Evolutionary conservation across 2,888 invertebrate species (phyloP).

Genomic region (Hypselothyrea guttata): DNA sequence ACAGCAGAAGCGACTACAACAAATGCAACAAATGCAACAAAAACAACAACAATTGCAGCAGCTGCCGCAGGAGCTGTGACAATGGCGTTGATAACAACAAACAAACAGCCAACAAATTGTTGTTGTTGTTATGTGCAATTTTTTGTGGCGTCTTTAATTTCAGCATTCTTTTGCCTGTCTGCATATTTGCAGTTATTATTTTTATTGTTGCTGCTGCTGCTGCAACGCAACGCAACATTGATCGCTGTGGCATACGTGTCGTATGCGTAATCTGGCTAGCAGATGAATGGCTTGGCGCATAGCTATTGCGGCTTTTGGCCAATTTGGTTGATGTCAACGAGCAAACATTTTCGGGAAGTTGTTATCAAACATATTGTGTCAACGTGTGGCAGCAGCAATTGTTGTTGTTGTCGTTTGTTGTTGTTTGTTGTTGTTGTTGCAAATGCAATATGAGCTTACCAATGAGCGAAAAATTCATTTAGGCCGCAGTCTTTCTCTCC

Average conservation of each 20-base stretch:
- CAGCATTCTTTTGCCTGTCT: slow-evolving; percentile 69
- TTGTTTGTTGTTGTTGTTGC: slow-evolving; percentile 11
- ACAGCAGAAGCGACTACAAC: slow-evolving; percentile 1
- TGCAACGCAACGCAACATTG: slow-evolving; percentile 15
- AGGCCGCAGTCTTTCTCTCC: slow-evolving; percentile 26
- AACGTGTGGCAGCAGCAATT: slow-evolving; percentile 37
- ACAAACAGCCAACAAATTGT: slow-evolving; percentile 38
- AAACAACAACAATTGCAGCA: slow-evolving; percentile 28
- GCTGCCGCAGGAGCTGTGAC: slow-evolving; percentile 48
- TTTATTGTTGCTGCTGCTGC: slow-evolving; percentile 16
- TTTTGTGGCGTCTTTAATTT: slow-evolving; percentile 66
- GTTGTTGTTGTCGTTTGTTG: slow-evolving; percentile 18
- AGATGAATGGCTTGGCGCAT: slow-evolving; percentile 31
- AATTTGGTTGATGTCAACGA: slow-evolving; percentile 35
- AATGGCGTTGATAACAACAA: slow-evolving; percentile 51
- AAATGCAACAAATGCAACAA: slow-evolving; percentile 5
- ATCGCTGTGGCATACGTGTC: slow-evolving; percentile 38
- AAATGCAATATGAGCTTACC: slow-evolving; percentile 44
- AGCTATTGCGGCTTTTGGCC: slow-evolving; percentile 29
- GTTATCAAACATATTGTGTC: slow-evolving; percentile 60
- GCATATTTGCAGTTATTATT: slow-evolving; percentile 50
- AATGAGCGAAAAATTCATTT: slow-evolving; percentile 50
- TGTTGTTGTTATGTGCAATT: slow-evolving; percentile 37
- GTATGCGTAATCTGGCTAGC: slow-evolving; percentile 57
- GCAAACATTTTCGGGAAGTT: slow-evolving; percentile 64